These are phyloP conservation scores for Oryzias melastigma DNA, from an alignment of 2,113 vertebrate genomes.

Conservation along the genomic window DNA sequence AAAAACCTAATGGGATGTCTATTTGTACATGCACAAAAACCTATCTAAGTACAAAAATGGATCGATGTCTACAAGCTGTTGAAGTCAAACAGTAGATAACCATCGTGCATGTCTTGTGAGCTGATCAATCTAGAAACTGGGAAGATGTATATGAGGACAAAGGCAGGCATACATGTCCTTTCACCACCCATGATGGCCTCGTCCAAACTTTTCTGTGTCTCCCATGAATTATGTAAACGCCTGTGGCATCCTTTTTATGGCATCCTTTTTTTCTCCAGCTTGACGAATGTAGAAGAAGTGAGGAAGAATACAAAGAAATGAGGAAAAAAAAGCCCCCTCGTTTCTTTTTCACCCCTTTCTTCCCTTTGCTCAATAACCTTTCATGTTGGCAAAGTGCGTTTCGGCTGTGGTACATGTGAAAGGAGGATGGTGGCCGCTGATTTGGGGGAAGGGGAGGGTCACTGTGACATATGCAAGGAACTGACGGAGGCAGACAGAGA, in stretches of 20 bases:
- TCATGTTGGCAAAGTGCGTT: conserved; percentile 82
- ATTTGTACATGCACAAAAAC: conserved; percentile 82
- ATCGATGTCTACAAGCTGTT: conserved; percentile 88
- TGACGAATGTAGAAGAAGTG: conserved; percentile 34
- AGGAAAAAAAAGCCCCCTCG: conserved; percentile 75
- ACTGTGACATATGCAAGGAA: conserved; percentile 75
- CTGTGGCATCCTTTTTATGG: conserved; percentile 75
- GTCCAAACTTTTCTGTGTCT: conserved; percentile 72
- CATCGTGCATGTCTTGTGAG: conserved; percentile 59
- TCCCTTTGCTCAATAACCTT: conserved; percentile 80
- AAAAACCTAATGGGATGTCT: conserved; percentile 44
- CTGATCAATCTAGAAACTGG: conserved; percentile 45
- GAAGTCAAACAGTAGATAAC: conserved; percentile 90
- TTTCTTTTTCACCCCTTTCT: conserved; percentile 69
- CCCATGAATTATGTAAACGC: conserved; percentile 93
- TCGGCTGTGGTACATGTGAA: conserved; percentile 89
- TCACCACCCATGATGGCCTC: conserved; percentile 26
- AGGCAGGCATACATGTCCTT: conserved; percentile 75
- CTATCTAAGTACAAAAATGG: conserved; percentile 77
- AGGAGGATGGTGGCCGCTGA: conserved; percentile 83
- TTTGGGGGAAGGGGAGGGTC: conserved; percentile 84
- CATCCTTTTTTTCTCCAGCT: conserved; percentile 60
- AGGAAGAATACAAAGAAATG: conserved; percentile 57
- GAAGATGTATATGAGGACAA: conserved; percentile 80
- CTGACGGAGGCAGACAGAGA: conserved; percentile 60